phyloP scores from a whole-genome alignment of 2,888 invertebrate species.

The Apamea epomidion region DNA sequence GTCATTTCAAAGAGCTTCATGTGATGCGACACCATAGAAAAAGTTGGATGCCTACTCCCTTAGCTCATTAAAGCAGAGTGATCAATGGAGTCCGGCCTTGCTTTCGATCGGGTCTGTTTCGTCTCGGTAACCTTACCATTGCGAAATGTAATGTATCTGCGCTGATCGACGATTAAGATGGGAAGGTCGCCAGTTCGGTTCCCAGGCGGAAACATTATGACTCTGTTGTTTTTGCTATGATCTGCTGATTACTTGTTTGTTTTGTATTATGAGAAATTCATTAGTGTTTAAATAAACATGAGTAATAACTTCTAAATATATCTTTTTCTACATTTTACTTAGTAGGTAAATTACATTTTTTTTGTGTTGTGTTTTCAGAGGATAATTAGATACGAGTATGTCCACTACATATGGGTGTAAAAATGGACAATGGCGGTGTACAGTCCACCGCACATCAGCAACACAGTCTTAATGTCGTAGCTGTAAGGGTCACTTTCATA shows the following conservation, averaged over 20 bases:
- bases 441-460: background rate
- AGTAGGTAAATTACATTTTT: too few species aligned
- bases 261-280: slow-evolving; percentile 36
- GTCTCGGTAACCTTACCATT: slow-evolving; percentile 64
- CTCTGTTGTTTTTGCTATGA: slow-evolving; percentile 41
- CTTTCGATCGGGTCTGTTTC: slow-evolving; percentile 59
- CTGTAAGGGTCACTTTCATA: background rate
- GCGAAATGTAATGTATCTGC: slow-evolving; percentile 68
- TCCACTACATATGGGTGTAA: too few species aligned
- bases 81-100: slow-evolving; percentile 59
- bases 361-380: too few species aligned
- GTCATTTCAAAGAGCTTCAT: background rate
- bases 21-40: background rate
- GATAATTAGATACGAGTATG: too few species aligned
- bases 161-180: slow-evolving; percentile 66
- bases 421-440: background rate
- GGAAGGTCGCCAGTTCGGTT: slow-evolving; percentile 69
- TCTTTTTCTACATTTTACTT: background rate
- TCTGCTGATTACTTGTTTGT: slow-evolving; percentile 37
- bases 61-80: slow-evolving; percentile 17
- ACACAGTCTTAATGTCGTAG: background rate
- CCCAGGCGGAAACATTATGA: slow-evolving; percentile 68
- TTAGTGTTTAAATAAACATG: slow-evolving; percentile 34
- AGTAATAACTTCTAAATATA: background rate
- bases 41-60: background rate